A percentile compares a stretch with the other conserved stretches of the same genome.
These are phyloP conservation scores for Calliphora vicina DNA, from an alignment of 1,140 invertebrate genomes.

Conservation along the genomic window DNA sequence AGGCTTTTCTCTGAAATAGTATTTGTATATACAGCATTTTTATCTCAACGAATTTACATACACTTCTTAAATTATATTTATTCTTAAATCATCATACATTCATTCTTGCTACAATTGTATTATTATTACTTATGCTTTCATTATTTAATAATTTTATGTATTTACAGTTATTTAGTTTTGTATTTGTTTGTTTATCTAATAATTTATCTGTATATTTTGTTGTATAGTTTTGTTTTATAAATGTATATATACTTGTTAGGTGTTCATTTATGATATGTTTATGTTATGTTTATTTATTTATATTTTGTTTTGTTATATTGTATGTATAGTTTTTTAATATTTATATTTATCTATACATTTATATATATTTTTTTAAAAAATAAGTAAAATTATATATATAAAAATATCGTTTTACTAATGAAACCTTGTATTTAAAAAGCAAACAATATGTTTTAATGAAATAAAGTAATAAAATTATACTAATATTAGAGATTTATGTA, in stretches of 20 bases:
- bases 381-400: background rate
- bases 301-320: background rate
- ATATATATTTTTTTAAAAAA: background rate
- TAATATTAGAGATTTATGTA: too few species aligned
- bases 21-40: slow-evolving; percentile 34
- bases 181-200: background rate
- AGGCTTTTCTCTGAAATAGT: slow-evolving; percentile 21
- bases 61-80: too few species aligned
- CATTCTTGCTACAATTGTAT: background rate
- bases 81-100: too few species aligned
- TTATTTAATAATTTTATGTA: background rate
- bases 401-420: slow-evolving; percentile 24
- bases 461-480: too few species aligned
- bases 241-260: background rate
- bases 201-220: background rate
- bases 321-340: background rate
- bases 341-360: background rate
- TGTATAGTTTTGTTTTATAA: background rate
- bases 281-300: slow-evolving; percentile 4
- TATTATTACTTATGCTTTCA: background rate
- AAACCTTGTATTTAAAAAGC: slow-evolving; percentile 25
- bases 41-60: background rate
- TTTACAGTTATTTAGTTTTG: background rate
- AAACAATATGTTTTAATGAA: background rate
- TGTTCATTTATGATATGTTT: slow-evolving; percentile 34